Evolutionary conservation across 2,888 invertebrate species (phyloP), one percentile per base, ranked within the genome.

Genomic region (Philopedon plagiatum): DNA sequence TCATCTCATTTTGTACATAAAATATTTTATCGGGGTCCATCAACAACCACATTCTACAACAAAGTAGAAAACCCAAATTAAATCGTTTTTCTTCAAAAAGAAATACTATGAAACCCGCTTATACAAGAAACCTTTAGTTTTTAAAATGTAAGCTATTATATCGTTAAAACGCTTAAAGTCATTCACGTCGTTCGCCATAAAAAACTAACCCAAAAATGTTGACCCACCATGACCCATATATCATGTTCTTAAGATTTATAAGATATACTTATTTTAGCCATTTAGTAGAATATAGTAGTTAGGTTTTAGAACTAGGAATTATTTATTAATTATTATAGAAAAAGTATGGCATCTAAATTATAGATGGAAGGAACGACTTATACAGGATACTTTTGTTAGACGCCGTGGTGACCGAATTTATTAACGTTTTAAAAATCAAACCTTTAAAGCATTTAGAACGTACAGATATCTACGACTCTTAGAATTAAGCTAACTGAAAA

Each of bases 1-100:
- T 80, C 81, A 81, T 80, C 81, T 81, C 83, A 83, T 82, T 82
- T 81, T 85, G 85, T 85, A 84, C 76, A 85, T 85, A 85, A 63
- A 54, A 46, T 70, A 62, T 57, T 67, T 67, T 84, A 84, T 83
- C 82, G 84, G 83, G 84, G 85, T 85, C 84, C 85, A 84, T 84
- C 77, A 79, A 77, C 79, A 81, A 83, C 58, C 37, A 66, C 32
- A 21, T 63, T 51, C 58, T 41, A 58, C 65, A 23, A 57, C 7
- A 69, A 67, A 39, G 49, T 67, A 57, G 57, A 60, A 65, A 64
- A 64, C 34, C 70, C 61, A 54, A 61, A 51, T 37, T 66, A 46
- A 23, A 39, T 57, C 65, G 57, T 57, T 67, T 67, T 57, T 58
- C 60, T 44, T 71, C 46, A 51, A 34, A 61, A 46, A 41, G 19